Evolutionary conservation across 2,888 invertebrate species (phyloP), one percentile per base, ranked within the genome.

Genomic region (Antitype chi): DNA sequence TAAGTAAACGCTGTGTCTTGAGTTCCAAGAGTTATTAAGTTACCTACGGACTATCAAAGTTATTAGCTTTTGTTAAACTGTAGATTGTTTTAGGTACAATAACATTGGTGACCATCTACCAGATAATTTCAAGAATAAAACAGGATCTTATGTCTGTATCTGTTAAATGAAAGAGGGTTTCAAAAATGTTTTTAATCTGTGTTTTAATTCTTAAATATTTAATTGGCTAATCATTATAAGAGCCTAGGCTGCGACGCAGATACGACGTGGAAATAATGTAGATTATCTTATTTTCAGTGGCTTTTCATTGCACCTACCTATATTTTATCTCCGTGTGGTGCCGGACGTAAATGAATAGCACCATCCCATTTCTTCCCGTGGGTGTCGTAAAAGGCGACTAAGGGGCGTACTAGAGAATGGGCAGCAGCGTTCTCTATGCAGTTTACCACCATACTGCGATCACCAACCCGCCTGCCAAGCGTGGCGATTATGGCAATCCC

Each of bases 1-100:
- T 76, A 28, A 57, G 25, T 77, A 47, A 60, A 75, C 2, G n/a
- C n/a, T 43, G 59, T 60, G 15, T 52, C 9, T 59, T 47, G 2
- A n/a, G 43, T 32, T 57, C n/a, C 74, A 25, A 47, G 32, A 25
- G 15, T 25, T 55, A 57, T 25, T 23, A 20, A n/a, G 47, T 25
- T 20, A 55, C 6, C 20, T 53, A 17, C 20, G 20, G 57, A 25
- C 60, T 43, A n/a, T 20, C 11, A 11, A 55, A 68, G 53, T 68
- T 17, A 67, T 9, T 28, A 15, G 49, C 20, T 52, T 32, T 23
- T 28, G 67, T 28, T 15, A 32, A 67, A 20, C 13, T 25, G 28
- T 9, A 28, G 9, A 28, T 20, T 59, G 17, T 17, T n/a, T 55
- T 17, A 59, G 8, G 9, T 9, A 20, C 28, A 28, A 28, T 20